Evolutionary conservation across 2,888 invertebrate species (phyloP).

Genomic region (Drosophila pullipes): DNA sequence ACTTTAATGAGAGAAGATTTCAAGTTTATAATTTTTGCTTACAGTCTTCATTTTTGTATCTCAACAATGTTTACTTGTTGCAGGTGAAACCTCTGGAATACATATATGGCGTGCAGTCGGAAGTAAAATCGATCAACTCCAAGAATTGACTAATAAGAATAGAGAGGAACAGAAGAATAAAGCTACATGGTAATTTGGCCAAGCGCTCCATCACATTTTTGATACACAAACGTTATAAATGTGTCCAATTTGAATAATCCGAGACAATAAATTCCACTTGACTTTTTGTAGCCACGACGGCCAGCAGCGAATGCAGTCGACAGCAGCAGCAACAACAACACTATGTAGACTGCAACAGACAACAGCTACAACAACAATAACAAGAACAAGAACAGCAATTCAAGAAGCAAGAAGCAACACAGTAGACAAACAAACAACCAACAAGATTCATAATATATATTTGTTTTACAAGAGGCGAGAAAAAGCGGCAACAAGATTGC

Average conservation of each 20-base stretch:
- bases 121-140: constrained; percentile 9
- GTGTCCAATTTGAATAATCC: constrained; percentile 50
- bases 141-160: constrained; percentile 25
- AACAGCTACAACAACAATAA: constrained; percentile 63
- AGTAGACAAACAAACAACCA: constrained; percentile 30
- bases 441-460: constrained; percentile 28
- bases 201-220: constrained; percentile 16
- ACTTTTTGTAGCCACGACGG: constrained; percentile 71
- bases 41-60: constrained; percentile 10
- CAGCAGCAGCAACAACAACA: constrained; percentile 70
- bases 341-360: constrained; percentile 64
- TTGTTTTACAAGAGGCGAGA: constrained; percentile 13
- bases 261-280: constrained; percentile 71
- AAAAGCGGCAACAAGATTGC: constrained; percentile 34
- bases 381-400: constrained; percentile 28
- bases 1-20: not conserved
- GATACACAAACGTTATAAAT: not conserved
- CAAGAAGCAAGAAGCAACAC: constrained; percentile 55
- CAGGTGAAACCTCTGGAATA: constrained; percentile 33
- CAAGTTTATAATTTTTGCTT: not conserved
- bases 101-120: not conserved
- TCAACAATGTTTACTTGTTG: constrained; percentile 33
- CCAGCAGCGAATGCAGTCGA: constrained; percentile 77
- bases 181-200: constrained; percentile 50
- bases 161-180: constrained; percentile 6